phyloP scores from a whole-genome alignment of 1,140 invertebrate species.

The Micrasema minimum region DNA sequence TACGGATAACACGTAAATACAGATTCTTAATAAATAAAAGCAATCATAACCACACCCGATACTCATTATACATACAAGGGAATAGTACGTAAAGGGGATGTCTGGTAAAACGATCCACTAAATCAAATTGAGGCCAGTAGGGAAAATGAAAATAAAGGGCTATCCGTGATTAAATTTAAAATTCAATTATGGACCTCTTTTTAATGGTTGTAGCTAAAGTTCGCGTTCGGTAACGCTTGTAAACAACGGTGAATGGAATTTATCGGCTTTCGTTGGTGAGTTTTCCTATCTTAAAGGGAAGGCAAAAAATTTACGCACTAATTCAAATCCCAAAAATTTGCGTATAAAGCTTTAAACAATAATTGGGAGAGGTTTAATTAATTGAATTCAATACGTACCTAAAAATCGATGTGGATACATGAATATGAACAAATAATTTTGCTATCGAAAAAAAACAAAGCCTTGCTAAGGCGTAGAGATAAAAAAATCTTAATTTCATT shows the following conservation, averaged over 20 bases:
- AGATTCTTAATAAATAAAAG: slow-evolving; percentile 25
- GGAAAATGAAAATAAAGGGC: slow-evolving; percentile 19
- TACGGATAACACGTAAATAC: too few species aligned
- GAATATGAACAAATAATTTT: too few species aligned
- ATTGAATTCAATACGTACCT: too few species aligned
- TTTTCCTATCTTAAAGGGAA: neutral
- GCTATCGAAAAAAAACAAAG: too few species aligned
- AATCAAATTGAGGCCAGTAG: slow-evolving; percentile 32
- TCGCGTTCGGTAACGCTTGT: slow-evolving; percentile 34
- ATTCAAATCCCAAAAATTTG: too few species aligned
- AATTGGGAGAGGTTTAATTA: too few species aligned
- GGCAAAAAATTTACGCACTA: slow-evolving; percentile 16
- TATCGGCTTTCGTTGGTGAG: slow-evolving; percentile 23
- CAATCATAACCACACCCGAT: slow-evolving; percentile 29
- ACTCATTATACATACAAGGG: slow-evolving; percentile 12
- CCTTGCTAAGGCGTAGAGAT: too few species aligned
- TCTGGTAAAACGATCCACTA: slow-evolving; percentile 23
- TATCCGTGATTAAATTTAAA: slow-evolving; percentile 32
- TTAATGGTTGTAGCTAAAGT: slow-evolving; percentile 33
- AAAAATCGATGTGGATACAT: too few species aligned
- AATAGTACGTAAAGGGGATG: slow-evolving; percentile 9
- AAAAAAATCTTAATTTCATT: too few species aligned
- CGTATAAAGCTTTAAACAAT: too few species aligned
- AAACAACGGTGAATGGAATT: slow-evolving; percentile 29
- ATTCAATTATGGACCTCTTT: slow-evolving; percentile 34